Conservation (phyloP, 2,888 invertebrate species). For the Sesia apiformis region DNA sequence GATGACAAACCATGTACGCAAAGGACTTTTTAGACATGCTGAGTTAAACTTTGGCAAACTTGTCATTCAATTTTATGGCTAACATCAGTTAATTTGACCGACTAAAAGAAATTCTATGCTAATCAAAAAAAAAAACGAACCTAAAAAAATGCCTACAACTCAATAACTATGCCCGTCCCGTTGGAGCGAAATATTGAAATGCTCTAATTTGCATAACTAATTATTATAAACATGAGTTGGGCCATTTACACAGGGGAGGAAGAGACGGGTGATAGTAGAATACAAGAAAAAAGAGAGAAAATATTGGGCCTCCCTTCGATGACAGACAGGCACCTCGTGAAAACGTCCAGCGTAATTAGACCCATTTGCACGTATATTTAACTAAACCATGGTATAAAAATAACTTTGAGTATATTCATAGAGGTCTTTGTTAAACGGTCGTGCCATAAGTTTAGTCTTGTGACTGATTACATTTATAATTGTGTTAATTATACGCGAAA, state of each 20-base stretch:
- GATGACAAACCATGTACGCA: no score
- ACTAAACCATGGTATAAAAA: neutral
- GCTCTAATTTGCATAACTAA: slow-evolving; percentile 54
- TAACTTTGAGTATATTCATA: neutral
- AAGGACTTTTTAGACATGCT: no score
- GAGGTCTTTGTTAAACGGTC: neutral
- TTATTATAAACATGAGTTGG: slow-evolving; percentile 56
- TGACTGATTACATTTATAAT: slow-evolving; percentile 24
- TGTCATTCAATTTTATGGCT: no score
- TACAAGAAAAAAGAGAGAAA: slow-evolving; percentile 17
- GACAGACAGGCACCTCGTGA: slow-evolving; percentile 5
- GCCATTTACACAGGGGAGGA: slow-evolving; percentile 30
- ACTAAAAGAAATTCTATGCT: no score
- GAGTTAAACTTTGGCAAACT: no score
- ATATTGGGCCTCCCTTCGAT: slow-evolving; percentile 11
- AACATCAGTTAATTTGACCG: no score
- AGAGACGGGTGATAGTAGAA: slow-evolving; percentile 19
- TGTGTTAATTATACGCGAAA: slow-evolving; percentile 19
- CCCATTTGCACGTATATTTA: slow-evolving; percentile 1
- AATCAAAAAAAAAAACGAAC: no score
- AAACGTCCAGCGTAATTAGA: slow-evolving; percentile 13
- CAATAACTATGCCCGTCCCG: slow-evolving; percentile 18
- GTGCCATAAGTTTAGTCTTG: slow-evolving; percentile 6
- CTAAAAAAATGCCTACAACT: slow-evolving; percentile 18
- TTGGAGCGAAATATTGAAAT: slow-evolving; percentile 57